Conservation (phyloP, 2,888 invertebrate species). For the Heliconius aoede region DNA sequence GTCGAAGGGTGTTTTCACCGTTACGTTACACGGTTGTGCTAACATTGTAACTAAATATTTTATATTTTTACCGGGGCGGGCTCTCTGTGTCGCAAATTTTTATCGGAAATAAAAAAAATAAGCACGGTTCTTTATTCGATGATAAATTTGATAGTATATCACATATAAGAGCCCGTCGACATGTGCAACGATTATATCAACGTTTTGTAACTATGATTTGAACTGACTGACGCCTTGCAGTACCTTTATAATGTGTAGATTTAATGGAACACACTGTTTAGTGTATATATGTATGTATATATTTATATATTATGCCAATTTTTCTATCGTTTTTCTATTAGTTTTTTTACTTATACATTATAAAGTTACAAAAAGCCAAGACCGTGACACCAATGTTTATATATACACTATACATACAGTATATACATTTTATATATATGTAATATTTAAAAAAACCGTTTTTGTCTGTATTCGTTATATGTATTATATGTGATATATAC, state of each 20-base stretch:
- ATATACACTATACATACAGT: slow-evolving; percentile 10
- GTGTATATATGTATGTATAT: slow-evolving; percentile 20
- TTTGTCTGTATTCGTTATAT: slow-evolving; percentile 8
- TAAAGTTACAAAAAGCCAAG: not conserved
- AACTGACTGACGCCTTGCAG: slow-evolving; percentile 27
- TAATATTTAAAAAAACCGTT: not conserved
- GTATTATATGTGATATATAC: slow-evolving; percentile 16
- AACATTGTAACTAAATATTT: slow-evolving; percentile 36
- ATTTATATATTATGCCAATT: slow-evolving; percentile 20
- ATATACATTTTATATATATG: slow-evolving; percentile 3
- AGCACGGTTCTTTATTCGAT: not conserved
- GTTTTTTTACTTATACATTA: slow-evolving; percentile 5
- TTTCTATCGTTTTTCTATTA: slow-evolving; percentile 5
- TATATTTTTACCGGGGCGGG: slow-evolving; percentile 37
- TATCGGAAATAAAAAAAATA: not conserved
- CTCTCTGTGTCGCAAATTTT: slow-evolving; percentile 26
- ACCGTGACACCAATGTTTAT: slow-evolving; percentile 19
- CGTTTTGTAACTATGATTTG: slow-evolving; percentile 21
- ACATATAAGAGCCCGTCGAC: slow-evolving; percentile 3
- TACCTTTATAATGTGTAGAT: slow-evolving; percentile 11
- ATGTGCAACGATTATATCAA: slow-evolving; percentile 22
- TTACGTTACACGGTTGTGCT: slow-evolving; percentile 44
- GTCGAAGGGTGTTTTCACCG: slow-evolving; percentile 44
- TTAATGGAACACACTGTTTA: slow-evolving; percentile 10
- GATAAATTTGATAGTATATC: slow-evolving; percentile 9